Evolutionary conservation across 2,113 vertebrate genomes (phyloP).

Genomic region (Dasyornis broadbenti): DNA sequence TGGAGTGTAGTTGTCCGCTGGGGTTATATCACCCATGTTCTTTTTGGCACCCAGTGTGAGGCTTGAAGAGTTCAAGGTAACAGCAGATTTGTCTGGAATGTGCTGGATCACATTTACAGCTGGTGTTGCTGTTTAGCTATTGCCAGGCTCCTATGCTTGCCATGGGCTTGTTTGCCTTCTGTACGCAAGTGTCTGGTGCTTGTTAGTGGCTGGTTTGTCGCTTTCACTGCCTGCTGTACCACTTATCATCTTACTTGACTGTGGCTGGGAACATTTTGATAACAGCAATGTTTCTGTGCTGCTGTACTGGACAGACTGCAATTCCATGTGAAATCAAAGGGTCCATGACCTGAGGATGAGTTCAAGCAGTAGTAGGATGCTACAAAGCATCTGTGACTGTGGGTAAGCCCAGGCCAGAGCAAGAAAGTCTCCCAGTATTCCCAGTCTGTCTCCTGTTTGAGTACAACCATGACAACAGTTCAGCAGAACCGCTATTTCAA

Average conservation of each 20-base stretch:
- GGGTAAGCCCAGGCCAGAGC: background rate
- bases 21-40: background rate
- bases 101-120: background rate
- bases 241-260: background rate
- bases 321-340: background rate
- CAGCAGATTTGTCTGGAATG: background rate
- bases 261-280: background rate
- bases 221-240: background rate
- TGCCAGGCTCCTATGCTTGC: background rate
- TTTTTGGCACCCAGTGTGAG: background rate
- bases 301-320: background rate
- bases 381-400: accelerated
- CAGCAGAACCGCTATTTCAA: background rate
- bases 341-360: background rate
- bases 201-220: background rate
- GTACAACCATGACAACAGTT: background rate
- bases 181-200: background rate
- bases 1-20: accelerated
- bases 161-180: background rate
- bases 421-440: background rate
- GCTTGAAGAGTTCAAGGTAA: background rate
- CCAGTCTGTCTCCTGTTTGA: background rate
- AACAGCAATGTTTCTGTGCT: background rate
- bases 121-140: background rate
- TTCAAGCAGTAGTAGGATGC: background rate